phyloP scores from a whole-genome alignment of 2,888 invertebrate genomes.

The Marasmarcha lunaedactyla region DNA sequence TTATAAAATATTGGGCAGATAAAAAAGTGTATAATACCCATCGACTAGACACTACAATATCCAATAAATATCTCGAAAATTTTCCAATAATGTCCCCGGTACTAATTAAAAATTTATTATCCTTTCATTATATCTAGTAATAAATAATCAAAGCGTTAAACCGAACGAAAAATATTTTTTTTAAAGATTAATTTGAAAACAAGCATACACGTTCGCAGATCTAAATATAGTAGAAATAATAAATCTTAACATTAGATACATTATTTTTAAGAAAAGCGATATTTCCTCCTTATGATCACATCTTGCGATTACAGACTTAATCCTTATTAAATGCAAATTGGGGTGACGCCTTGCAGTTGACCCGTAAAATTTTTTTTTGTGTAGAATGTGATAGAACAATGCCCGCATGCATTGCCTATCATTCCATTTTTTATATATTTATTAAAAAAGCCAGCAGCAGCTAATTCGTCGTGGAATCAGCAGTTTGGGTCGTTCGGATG shows the following conservation, averaged over 20 bases:
- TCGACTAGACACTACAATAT: conserved; percentile 59
- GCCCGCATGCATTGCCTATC: conserved; percentile 42
- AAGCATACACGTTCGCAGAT: conserved; percentile 51
- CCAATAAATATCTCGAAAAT: conserved; percentile 45
- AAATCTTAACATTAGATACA: conserved; percentile 44
- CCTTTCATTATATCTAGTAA: conserved; percentile 41
- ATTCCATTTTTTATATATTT: conserved; percentile 35
- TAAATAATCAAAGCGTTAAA: conserved; percentile 51
- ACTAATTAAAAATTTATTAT: conserved; percentile 19
- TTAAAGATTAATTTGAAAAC: conserved; percentile 26
- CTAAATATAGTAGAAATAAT: conserved; percentile 34
- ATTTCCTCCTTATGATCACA: conserved; percentile 47
- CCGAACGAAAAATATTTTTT: conserved; percentile 24
- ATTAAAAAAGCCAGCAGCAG: conserved; percentile 38
- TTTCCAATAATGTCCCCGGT: conserved; percentile 27
- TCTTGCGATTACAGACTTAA: conserved; percentile 41
- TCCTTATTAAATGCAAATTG: conserved; percentile 39
- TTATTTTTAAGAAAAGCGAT: conserved; percentile 45
- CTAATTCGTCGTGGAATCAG: conserved; percentile 45
- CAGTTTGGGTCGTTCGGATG: conserved; percentile 53
- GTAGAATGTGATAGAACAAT: conserved; percentile 49
- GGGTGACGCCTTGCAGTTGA: conserved; percentile 29
- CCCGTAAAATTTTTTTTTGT: conserved; percentile 31
- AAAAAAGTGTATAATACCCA: conserved; percentile 31
- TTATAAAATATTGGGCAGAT: conserved; percentile 20